A percentile compares a stretch with the other conserved stretches of the same genome.
Evolutionary conservation across 2,888 invertebrate species (phyloP).

Genomic region (Phania funesta): DNA sequence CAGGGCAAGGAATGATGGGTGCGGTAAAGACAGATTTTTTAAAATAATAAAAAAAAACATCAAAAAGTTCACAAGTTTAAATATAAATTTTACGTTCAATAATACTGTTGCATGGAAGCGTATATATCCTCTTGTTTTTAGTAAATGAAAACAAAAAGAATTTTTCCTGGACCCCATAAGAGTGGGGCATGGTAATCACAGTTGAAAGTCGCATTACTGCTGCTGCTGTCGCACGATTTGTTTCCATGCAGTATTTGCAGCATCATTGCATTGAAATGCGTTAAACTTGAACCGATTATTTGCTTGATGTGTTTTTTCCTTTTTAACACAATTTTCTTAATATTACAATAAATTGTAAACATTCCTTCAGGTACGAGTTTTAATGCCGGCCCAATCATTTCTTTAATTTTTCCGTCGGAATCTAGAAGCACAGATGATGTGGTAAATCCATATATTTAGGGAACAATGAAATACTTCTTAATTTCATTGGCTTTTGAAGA

Average conservation of each 20-base stretch:
- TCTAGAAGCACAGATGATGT: too few relatives aligned
- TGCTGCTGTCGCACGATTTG: constrained; percentile 5
- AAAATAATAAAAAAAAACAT: background rate
- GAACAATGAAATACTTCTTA: too few relatives aligned
- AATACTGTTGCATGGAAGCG: background rate
- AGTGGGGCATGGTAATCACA: background rate
- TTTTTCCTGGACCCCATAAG: background rate
- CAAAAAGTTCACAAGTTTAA: constrained; percentile 46
- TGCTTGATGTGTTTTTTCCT: constrained; percentile 33
- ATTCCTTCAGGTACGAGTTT: too few relatives aligned
- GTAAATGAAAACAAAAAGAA: constrained; percentile 8
- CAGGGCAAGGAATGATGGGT: constrained; percentile 10
- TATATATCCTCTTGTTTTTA: background rate
- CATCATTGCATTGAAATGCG: constrained; percentile 60
- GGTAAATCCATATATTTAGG: too few relatives aligned
- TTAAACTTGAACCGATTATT: constrained; percentile 48
- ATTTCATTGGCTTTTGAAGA: too few relatives aligned
- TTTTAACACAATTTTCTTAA: too few relatives aligned
- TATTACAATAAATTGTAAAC: too few relatives aligned
- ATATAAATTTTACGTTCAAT: constrained; percentile 9
- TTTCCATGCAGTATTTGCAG: constrained; percentile 53
- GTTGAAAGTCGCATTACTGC: background rate
- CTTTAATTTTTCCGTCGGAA: too few relatives aligned
- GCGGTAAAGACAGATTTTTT: background rate
- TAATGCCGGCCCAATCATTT: too few relatives aligned